A percentile compares a stretch with the other conserved stretches of the same genome.
phyloP scores from a whole-genome alignment of 2,113 vertebrate species.

The Gymnarchus niloticus region DNA sequence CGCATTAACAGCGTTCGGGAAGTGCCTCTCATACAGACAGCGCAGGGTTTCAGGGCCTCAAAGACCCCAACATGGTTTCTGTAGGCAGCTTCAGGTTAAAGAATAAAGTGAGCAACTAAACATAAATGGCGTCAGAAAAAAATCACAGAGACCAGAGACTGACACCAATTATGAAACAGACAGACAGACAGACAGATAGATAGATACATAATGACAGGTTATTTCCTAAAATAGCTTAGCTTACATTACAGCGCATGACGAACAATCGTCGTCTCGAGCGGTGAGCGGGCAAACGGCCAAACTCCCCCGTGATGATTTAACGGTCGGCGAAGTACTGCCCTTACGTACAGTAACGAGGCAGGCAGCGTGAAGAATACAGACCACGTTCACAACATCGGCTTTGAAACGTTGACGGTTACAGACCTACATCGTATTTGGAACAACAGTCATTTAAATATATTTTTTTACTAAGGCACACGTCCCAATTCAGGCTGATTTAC shows the following conservation, averaged over 20 bases:
- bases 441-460: not conserved
- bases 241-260: not conserved
- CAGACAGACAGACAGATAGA: no score
- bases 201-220: not conserved
- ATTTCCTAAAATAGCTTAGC: not conserved
- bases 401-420: not conserved
- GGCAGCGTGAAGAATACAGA: not conserved
- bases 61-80: not conserved
- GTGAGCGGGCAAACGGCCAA: not conserved
- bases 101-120: not conserved
- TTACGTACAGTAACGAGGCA: no score
- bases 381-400: not conserved
- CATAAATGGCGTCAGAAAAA: not conserved
- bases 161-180: not conserved
- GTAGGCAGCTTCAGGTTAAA: not conserved
- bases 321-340: not conserved
- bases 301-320: not conserved
- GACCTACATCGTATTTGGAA: not conserved
- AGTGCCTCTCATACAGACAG: no score
- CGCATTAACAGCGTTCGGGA: not conserved
- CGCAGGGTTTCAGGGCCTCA: not conserved
- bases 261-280: not conserved
- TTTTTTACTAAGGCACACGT: not conserved
- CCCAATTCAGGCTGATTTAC: not conserved
- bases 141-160: not conserved